Conservation (phyloP, 2,113 vertebrate genomes). For the Columba janthina region DNA sequence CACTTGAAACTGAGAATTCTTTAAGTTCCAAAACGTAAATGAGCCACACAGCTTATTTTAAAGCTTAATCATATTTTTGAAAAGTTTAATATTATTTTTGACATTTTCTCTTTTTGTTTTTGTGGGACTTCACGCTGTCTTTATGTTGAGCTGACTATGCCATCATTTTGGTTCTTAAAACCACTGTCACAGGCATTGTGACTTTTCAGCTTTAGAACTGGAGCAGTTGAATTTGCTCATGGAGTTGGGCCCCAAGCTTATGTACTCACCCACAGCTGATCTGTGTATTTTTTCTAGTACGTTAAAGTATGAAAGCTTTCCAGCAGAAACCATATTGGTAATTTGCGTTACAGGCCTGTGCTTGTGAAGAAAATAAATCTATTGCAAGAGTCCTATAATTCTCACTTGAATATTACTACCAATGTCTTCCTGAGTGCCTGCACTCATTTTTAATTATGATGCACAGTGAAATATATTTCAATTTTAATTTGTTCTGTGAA, state of each 20-base stretch:
- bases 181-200: background rate
- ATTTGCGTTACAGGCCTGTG: background rate
- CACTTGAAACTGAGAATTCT: background rate
- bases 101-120: background rate
- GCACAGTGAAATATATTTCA: background rate
- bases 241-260: background rate
- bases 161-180: background rate
- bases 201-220: background rate
- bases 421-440: background rate
- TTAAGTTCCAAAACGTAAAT: background rate
- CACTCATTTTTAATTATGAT: background rate
- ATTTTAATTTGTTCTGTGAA: background rate
- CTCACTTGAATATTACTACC: background rate
- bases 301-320: background rate
- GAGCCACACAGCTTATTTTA: background rate
- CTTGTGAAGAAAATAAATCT: background rate
- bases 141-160: background rate
- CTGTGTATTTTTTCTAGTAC: background rate
- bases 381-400: background rate
- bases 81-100: background rate
- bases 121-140: background rate
- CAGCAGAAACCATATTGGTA: background rate
- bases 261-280: background rate
- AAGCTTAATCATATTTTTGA: background rate
- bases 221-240: background rate